Percentiles rank a stretch among this genome's conserved stretches.
phyloP scores from a whole-genome alignment of 2,888 invertebrate species.

The Parascotia fuliginaria region DNA sequence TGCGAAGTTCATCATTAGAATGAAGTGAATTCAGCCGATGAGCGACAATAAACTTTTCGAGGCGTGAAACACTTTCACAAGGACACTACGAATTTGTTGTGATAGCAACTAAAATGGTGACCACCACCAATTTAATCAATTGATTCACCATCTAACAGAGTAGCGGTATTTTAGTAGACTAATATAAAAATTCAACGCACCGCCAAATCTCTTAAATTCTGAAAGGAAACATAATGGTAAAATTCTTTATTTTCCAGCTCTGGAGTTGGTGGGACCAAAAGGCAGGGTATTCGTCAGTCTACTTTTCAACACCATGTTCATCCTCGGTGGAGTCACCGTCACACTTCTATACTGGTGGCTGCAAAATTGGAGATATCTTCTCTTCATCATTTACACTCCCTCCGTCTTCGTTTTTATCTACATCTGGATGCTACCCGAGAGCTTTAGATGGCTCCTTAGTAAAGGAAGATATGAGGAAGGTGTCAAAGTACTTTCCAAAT shows the following conservation, averaged over 20 bases:
- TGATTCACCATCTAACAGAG: too few relatives aligned
- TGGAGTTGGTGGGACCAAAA: conserved; percentile 79
- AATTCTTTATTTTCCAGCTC: conserved; percentile 50
- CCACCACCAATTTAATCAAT: too few relatives aligned
- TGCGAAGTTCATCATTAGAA: too few relatives aligned
- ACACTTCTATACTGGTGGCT: conserved; percentile 78
- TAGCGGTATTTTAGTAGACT: too few relatives aligned
- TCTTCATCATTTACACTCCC: conserved; percentile 77
- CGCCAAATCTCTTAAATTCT: too few relatives aligned
- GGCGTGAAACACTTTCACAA: too few relatives aligned
- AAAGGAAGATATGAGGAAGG: conserved; percentile 89
- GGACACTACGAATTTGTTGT: too few relatives aligned
- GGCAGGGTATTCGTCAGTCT: conserved; percentile 78
- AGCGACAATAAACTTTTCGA: too few relatives aligned
- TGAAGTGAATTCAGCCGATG: too few relatives aligned
- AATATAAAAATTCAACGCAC: too few relatives aligned
- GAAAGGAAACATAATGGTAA: too few relatives aligned
- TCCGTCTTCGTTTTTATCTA: conserved; percentile 72
- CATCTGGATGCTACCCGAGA: conserved; percentile 75
- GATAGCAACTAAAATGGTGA: too few relatives aligned
- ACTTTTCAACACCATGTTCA: conserved; percentile 81
- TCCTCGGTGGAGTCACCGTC: conserved; percentile 76
- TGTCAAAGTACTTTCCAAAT: conserved; percentile 85
- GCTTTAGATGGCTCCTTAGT: conserved; percentile 82
- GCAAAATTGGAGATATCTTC: conserved; percentile 76